These are phyloP conservation scores for Leptinotarsa juncta DNA, from an alignment of 2,888 invertebrate species.

Conservation along the genomic window DNA sequence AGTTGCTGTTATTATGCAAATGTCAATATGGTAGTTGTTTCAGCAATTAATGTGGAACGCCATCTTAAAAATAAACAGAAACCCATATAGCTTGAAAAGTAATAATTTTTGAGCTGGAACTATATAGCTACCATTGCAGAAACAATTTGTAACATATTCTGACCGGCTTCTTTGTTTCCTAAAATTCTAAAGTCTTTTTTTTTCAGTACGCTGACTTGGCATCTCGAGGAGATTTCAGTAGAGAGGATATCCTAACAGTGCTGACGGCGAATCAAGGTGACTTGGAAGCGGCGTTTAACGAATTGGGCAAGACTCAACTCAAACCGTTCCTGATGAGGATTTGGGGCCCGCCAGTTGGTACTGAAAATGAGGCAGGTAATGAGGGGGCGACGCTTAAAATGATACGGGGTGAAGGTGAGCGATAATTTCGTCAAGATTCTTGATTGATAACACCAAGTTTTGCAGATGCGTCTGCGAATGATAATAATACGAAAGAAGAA, in stretches of 20 bases:
- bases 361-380: conserved; percentile 74
- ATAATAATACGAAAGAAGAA: conserved; percentile 49
- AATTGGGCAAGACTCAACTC: conserved; percentile 79
- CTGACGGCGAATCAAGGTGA: conserved; percentile 79
- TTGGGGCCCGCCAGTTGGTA: conserved; percentile 80
- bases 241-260: conserved; percentile 80
- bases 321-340: conserved; percentile 85
- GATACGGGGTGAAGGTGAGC: conserved; percentile 63
- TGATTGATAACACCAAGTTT: conserved; percentile 21
- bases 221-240: conserved; percentile 75
- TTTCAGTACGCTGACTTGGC: conserved; percentile 72
- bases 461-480: conserved; percentile 35
- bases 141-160: too few species aligned
- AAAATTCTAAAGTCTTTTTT: background rate
- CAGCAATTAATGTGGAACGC: too few species aligned
- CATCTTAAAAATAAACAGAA: too few species aligned
- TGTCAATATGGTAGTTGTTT: too few species aligned
- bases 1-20: too few species aligned
- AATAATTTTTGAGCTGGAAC: too few species aligned
- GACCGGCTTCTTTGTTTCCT: too few species aligned
- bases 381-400: conserved; percentile 59
- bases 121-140: background rate
- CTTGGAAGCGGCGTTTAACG: conserved; percentile 76
- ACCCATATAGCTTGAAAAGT: too few species aligned
- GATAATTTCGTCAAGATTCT: conserved; percentile 1